These are phyloP conservation scores for Emydura subglobosa DNA, from an alignment of 2,113 vertebrate species.

Conservation along the genomic window DNA sequence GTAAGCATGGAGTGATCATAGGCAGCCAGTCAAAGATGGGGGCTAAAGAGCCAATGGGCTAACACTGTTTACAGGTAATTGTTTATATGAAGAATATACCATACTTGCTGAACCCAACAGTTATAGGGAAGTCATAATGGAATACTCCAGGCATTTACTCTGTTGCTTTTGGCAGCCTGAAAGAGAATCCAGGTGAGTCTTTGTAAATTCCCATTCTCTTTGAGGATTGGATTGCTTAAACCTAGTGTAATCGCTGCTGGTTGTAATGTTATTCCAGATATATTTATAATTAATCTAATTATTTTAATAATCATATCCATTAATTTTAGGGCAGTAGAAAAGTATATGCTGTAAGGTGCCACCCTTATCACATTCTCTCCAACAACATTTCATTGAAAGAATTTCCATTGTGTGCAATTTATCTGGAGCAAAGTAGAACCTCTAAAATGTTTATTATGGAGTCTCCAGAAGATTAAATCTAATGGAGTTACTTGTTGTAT, in stretches of 20 bases:
- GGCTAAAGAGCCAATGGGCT: not conserved
- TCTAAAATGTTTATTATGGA: not conserved
- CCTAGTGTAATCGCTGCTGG: conserved; percentile 2
- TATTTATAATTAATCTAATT: not conserved
- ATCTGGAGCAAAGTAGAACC: not conserved
- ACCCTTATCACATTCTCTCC: not conserved
- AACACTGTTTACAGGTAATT: fast-evolving
- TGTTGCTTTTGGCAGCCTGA: not conserved
- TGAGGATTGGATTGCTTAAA: conserved; percentile 1
- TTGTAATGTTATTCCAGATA: not conserved
- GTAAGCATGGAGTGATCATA: not conserved
- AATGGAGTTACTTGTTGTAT: conserved; percentile 16
- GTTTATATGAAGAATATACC: not conserved
- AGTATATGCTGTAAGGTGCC: not conserved
- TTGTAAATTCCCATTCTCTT: not conserved
- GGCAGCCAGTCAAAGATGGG: not conserved
- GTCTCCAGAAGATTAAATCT: not conserved
- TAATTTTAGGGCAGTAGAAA: conserved; percentile 3
- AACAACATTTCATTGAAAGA: conserved; percentile 37
- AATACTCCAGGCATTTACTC: not conserved
- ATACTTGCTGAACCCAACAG: not conserved
- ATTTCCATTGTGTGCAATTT: conserved; percentile 12
- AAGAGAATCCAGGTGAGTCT: not conserved
- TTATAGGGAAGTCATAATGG: not conserved
- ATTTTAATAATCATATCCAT: conserved; percentile 16